Base-by-base conservation (phyloP, 92 coral and sea anemone species). In the Epizoanthus stellaris region DNA sequence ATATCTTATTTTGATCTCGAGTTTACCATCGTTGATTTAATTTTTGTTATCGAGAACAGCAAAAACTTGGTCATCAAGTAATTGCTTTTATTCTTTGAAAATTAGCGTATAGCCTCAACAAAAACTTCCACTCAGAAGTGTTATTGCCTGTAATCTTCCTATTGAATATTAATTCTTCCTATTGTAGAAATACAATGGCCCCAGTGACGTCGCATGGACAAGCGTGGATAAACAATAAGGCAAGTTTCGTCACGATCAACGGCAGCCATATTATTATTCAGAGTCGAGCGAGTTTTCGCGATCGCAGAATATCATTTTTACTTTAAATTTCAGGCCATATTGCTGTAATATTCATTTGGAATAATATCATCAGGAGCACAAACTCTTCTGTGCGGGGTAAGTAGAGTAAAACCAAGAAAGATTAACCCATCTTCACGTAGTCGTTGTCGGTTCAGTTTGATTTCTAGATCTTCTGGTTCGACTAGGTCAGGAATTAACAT, bases 251-350 rank as follows among this genome's bases (percentile, higher is more conserved):
- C 65, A 75, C 40, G 76, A 49, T 49, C 13, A 30, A 16, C 57
- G 67, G 80, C 23, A 75, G 80, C 80, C 80, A 75, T 75, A 12
- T 57, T 75, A 39, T 43, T 14, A 30, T 57, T 25, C 14, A 49
- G 14, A 49, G 56, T 49, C 56, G 56, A 8, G 56, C 14, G 13
- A 6, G 56, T 49, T 49, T 30, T 30, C n/a, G n/a, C 54, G 12
- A 47, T 47, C 54, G 56, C 56, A 49, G 14, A 49, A 9, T 49
- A 49, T 49, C 56, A 49, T 49, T 49, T 45, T 49, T 49, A 8
- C 11, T 49, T 49, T 11, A 8, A 49, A 49, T 49, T 49, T 49
- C 56, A 49, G 11, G 56, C 3, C 56, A 49, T 49, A 10, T 49
- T 49, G 11, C 11, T 49, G 56, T 49, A 49, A 13, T 13, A 10